Conservation (phyloP, 2,113 vertebrate genomes). For the Rafetus swinhoei region DNA sequence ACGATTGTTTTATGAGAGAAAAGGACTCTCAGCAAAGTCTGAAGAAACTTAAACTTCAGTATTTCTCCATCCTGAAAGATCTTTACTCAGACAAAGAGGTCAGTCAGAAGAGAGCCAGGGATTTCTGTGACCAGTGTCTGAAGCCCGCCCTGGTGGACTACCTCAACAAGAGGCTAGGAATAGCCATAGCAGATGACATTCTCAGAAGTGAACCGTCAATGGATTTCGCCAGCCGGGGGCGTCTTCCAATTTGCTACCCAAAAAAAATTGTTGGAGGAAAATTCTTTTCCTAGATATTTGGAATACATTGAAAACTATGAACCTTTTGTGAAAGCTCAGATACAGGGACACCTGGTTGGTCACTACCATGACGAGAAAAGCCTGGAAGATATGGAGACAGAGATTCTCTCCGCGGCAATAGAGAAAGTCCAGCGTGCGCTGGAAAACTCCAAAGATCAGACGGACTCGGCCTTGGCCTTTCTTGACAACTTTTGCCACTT, state of each 20-base stretch:
- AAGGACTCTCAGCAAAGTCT: neutral
- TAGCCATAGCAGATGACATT: constrained; percentile 10
- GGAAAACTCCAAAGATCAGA: neutral
- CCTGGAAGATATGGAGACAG: neutral
- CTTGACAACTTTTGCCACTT: neutral
- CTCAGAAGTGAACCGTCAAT: neutral
- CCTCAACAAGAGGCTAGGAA: neutral
- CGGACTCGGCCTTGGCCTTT: neutral
- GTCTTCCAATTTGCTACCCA: constrained; percentile 16
- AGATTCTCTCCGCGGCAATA: neutral
- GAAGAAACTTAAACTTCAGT: neutral
- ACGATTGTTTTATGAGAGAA: neutral
- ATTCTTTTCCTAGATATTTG: neutral
- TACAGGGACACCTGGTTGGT: neutral
- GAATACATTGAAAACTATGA: neutral
- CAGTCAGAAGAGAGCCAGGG: neutral
- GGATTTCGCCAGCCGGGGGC: neutral
- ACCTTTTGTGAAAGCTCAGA: constrained; percentile 35
- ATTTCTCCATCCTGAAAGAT: neutral
- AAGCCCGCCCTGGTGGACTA: neutral
- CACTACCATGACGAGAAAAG: neutral
- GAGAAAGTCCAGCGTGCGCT: neutral
- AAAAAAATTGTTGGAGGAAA: neutral
- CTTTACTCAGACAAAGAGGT: constrained; percentile 17
- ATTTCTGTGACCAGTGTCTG: constrained; percentile 11